phyloP scores from a whole-genome alignment of 2,888 invertebrate species.

The Parthenolecanium corni region DNA sequence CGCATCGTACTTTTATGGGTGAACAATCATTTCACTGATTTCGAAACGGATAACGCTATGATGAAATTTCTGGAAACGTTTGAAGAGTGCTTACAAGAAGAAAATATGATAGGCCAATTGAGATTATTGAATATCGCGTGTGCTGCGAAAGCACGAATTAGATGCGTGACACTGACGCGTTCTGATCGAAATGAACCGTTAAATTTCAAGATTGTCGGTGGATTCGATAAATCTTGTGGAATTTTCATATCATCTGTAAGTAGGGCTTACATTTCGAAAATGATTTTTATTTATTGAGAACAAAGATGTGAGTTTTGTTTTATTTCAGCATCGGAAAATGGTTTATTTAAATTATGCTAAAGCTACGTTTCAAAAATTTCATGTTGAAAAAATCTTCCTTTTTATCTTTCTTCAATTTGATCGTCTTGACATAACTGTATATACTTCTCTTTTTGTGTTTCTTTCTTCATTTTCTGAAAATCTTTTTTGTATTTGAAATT shows the following conservation, averaged over 20 bases:
- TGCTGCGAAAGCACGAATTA: constrained; percentile 86
- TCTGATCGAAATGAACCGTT: constrained; percentile 86
- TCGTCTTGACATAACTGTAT: too few species aligned
- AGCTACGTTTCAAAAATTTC: too few species aligned
- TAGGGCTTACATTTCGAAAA: neutral
- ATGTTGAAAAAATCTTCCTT: too few species aligned
- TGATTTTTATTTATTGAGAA: too few species aligned
- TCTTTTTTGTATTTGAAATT: too few species aligned
- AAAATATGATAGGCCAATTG: constrained; percentile 66
- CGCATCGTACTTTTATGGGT: constrained; percentile 96
- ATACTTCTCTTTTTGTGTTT: too few species aligned
- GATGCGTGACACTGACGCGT: constrained; percentile 82
- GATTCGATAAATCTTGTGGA: constrained; percentile 81
- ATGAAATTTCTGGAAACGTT: constrained; percentile 91
- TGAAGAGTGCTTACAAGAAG: constrained; percentile 69
- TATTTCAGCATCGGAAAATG: too few species aligned
- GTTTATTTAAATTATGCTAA: too few species aligned
- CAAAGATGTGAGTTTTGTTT: too few species aligned
- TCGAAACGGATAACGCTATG: constrained; percentile 91
- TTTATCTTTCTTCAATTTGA: too few species aligned
- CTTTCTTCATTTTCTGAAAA: too few species aligned
- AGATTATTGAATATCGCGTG: constrained; percentile 87
- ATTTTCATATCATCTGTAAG: constrained; percentile 76
- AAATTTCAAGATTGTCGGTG: constrained; percentile 87
- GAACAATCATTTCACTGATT: constrained; percentile 96